Base-by-base conservation (phyloP, 2,113 vertebrate species). In the Rhadina sibilatrix region DNA sequence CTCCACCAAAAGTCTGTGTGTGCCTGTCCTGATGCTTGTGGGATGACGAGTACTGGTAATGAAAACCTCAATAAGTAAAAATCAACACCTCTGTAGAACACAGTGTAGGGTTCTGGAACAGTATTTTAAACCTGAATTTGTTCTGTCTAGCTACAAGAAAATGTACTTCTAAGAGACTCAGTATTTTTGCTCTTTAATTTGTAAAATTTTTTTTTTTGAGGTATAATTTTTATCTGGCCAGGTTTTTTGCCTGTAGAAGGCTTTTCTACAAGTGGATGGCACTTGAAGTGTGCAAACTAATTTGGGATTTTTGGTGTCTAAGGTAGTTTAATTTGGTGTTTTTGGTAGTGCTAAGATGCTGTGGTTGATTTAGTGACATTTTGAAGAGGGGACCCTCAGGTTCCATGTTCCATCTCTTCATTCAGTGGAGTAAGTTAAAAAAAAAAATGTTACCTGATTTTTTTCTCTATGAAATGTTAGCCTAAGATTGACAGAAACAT, bases 1-100 rank as follows among this genome's bases (percentile, higher is more conserved):
- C 91, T 91, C 96, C 89, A 91, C 91, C 92, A 94, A 69, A 87
- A 63, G 65, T 93, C 78, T 85, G 31, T 53, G 59, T 88, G 16
- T 76, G 86, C 83, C 53, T 87, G 90, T 87, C 68, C 77, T 61
- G 47, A 50, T 92, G 35, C 49, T 86, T 96, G 54, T 89, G 65
- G 46, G 80, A 65, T 83, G 74, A 85, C 7, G 11, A 91, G 30
- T 78, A 37, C 49, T 64, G 76, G 77, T 75, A 82, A 66, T 42
- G 65, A 93, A 88, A 87, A 64, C 23, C 24, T 83, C 10, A n/a
- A 47, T 27, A 46, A 57, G 8, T 74, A 13, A 69, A 80, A 87
- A 64, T 64, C 27, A 68, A 12, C 24, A 60, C 49, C 25, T 82
- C 28, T 63, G 0, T 50, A 33, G 76, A 70, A 44, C 4, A 88